Conservation (phyloP, 2,113 vertebrate genomes). For the Narcine bancroftii region DNA sequence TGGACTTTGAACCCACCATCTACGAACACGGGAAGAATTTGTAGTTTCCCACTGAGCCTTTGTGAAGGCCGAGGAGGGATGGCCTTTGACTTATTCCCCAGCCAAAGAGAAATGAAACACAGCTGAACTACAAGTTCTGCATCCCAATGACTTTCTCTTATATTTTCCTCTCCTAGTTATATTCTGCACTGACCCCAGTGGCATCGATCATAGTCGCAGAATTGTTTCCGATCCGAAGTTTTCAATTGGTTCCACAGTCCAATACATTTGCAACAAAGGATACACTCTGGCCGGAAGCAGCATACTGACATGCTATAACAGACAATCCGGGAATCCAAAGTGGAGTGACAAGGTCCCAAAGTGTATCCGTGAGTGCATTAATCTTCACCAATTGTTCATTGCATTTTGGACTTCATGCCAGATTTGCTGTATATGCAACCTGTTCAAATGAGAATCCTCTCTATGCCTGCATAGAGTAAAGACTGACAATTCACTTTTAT, state of each 20-base stretch:
- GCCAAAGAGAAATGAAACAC: not conserved
- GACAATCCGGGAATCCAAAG: slow-evolving; percentile 69
- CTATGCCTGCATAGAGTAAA: not conserved
- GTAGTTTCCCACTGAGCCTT: too few species aligned
- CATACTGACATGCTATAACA: slow-evolving; percentile 76
- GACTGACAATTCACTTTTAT: not conserved
- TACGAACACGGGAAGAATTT: too few species aligned
- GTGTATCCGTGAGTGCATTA: slow-evolving; percentile 71
- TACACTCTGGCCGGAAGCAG: slow-evolving; percentile 70
- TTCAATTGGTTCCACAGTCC: slow-evolving; percentile 75
- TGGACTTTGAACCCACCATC: too few species aligned
- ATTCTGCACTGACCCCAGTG: slow-evolving; percentile 77
- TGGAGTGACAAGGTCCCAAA: slow-evolving; percentile 84
- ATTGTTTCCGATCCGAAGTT: slow-evolving; percentile 75
- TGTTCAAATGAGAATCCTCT: not conserved
- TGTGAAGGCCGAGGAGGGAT: too few species aligned
- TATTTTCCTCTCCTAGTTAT: slow-evolving; percentile 57
- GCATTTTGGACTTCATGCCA: not conserved
- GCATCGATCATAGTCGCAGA: slow-evolving; percentile 78
- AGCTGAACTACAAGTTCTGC: not conserved
- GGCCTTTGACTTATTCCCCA: too few species aligned
- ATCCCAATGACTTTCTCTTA: not conserved
- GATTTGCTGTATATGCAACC: not conserved
- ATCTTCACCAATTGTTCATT: not conserved
- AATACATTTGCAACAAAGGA: slow-evolving; percentile 82